These are phyloP conservation scores for Galerucella pusilla DNA, from an alignment of 2,888 invertebrate species.

Conservation along the genomic window DNA sequence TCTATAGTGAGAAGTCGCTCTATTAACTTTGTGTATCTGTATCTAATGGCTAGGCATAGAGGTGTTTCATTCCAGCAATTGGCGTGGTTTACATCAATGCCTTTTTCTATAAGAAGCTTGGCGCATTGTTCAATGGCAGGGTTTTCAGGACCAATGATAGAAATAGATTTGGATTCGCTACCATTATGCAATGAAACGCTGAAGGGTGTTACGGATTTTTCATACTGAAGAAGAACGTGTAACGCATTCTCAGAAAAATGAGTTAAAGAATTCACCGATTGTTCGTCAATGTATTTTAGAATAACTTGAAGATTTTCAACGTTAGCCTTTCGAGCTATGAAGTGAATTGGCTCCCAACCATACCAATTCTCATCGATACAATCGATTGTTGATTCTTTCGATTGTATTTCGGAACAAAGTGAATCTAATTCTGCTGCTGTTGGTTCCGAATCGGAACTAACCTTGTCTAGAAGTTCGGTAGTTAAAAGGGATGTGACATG, in stretches of 20 bases:
- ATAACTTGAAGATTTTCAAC: slow-evolving; percentile 43
- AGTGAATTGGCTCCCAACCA: slow-evolving; percentile 53
- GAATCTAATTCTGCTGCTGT: background rate
- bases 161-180: slow-evolving; percentile 42
- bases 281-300: slow-evolving; percentile 27
- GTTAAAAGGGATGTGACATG: background rate
- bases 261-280: slow-evolving; percentile 45
- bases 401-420: slow-evolving; percentile 28
- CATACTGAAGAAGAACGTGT: slow-evolving; percentile 50
- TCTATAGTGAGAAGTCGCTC: slow-evolving; percentile 37
- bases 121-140: slow-evolving; percentile 45
- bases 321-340: slow-evolving; percentile 45
- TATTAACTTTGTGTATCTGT: slow-evolving; percentile 38
- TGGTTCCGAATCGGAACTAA: background rate
- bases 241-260: slow-evolving; percentile 52
- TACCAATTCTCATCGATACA: slow-evolving; percentile 45
- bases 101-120: slow-evolving; percentile 45
- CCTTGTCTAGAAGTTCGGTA: background rate
- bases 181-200: slow-evolving; percentile 46
- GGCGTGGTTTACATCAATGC: slow-evolving; percentile 51
- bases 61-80: slow-evolving; percentile 54
- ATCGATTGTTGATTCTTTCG: slow-evolving; percentile 30
- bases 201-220: slow-evolving; percentile 41
- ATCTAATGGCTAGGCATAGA: slow-evolving; percentile 49
- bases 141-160: slow-evolving; percentile 47